These are phyloP conservation scores for Pristiophorus japonicus DNA, from an alignment of 2,113 vertebrate species.

Conservation along the genomic window DNA sequence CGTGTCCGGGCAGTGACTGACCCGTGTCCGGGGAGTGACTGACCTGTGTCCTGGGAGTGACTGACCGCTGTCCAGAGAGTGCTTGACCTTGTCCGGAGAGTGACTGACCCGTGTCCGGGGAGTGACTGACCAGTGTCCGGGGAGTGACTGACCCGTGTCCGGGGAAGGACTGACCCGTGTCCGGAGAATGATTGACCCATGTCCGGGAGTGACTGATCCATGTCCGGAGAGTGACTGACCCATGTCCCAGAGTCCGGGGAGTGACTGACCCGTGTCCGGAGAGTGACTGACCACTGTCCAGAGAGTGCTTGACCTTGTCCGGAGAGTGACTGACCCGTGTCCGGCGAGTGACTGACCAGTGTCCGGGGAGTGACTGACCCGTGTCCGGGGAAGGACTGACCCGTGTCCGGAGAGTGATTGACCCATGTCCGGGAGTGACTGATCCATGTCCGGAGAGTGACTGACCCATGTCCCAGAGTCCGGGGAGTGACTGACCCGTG, in stretches of 20 bases:
- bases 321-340: not conserved
- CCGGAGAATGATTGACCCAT: not conserved
- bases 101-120: not conserved
- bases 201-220: too few relatives aligned
- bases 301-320: too few relatives aligned
- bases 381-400: too few relatives aligned
- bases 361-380: not conserved
- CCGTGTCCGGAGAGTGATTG: not conserved
- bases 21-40: not conserved
- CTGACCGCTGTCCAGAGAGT: not conserved
- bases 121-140: not conserved
- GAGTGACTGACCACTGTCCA: not conserved
- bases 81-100: not conserved
- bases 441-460: not conserved
- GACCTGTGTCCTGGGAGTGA: not conserved
- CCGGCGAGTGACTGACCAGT: too few relatives aligned
- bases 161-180: not conserved
- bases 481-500: too few relatives aligned
- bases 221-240: too few relatives aligned
- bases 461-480: not conserved
- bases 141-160: too few relatives aligned
- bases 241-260: too few relatives aligned
- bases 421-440: too few relatives aligned
- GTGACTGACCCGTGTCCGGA: not conserved
- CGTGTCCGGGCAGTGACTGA: too few relatives aligned